These are phyloP conservation scores for Coryphaenoides rupestris DNA, from an alignment of 2,113 vertebrate species.

Conservation along the genomic window DNA sequence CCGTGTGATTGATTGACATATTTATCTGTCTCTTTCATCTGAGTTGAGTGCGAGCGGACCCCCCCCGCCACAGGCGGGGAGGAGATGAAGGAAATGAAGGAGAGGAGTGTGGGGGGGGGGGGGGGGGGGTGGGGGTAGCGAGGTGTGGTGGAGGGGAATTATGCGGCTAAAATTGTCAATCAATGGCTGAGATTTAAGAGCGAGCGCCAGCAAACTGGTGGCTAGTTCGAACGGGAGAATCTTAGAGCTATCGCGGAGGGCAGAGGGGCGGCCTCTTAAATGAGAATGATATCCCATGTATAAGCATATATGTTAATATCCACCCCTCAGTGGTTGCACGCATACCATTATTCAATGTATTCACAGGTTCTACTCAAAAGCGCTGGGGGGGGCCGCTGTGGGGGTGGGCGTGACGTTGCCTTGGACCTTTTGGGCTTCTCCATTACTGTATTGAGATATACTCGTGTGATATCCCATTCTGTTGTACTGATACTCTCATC, in stretches of 20 bases:
- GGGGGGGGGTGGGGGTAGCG: constrained; percentile 10
- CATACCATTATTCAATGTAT: constrained; percentile 87
- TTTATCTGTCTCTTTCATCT: constrained; percentile 87
- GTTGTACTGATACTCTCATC: too few species aligned
- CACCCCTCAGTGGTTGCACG: constrained; percentile 71
- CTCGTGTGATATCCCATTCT: neutral
- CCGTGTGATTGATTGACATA: constrained; percentile 87
- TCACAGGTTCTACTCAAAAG: constrained; percentile 77
- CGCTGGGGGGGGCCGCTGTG: constrained; percentile 74
- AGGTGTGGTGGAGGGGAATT: constrained; percentile 82
- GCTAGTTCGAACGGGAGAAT: constrained; percentile 85
- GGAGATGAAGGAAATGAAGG: constrained; percentile 37
- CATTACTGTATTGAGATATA: constrained; percentile 13
- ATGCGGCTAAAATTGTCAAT: constrained; percentile 92
- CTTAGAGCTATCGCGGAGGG: constrained; percentile 81
- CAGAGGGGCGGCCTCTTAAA: constrained; percentile 75
- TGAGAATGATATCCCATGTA: constrained; percentile 85
- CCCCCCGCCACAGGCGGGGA: constrained; percentile 72
- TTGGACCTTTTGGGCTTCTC: constrained; percentile 83
- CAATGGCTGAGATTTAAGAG: constrained; percentile 81
- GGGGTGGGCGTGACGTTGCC: too few species aligned
- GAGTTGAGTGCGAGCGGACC: constrained; percentile 78
- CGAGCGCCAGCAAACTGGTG: constrained; percentile 76
- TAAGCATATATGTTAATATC: constrained; percentile 29
- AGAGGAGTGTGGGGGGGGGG: too few species aligned